Base-by-base conservation (phyloP, 2,113 vertebrate genomes). In the Cairina moschata region DNA sequence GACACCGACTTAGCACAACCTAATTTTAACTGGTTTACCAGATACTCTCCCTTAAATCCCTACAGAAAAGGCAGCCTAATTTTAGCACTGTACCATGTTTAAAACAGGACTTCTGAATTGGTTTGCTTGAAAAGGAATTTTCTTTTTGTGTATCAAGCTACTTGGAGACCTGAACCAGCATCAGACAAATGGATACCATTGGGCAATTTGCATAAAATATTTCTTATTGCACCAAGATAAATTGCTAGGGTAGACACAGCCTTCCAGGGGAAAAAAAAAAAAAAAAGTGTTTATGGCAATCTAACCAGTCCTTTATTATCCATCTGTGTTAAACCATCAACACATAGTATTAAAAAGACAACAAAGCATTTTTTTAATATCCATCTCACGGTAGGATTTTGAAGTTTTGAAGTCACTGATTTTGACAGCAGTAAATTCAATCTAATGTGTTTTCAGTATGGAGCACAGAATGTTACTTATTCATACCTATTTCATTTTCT, bases 391-490 rank as follows among this genome's bases (percentile, higher is more conserved):
- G 8, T 8, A 72, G 20, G 32, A 86, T 86, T 93, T 90, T 81
- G 22, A 65, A 60, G 63, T 88, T 90, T 69, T 86, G 75, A 90
- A 95, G 48, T 52, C 71, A 81, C 31, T 68, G 62, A 80, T 83
- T 93, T 90, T 93, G 78, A 93, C 63, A 92, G 36, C 26, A 95
- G 55, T 74, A 96, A 88, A 96, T 94, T 88, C 46, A 78, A 73
- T 34, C 18, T 62, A 80, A 86, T 3, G 1, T 62, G 25, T 62
- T 92, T 95, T 92, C 52, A 59, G 50, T 60, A 62, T 12, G 13
- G 58, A 65, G n/a, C 23, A 88, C 17, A 56, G 75, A 95, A 65
- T 71, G 20, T 76, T 93, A 88, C 73, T 86, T 93, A 92, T 31
- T 90, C 48, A 50, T 88, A 82, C 79, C n/a, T 90, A 83, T 92